Conservation (phyloP, 2,113 vertebrate species). For the Notarius quadriscutis region DNA sequence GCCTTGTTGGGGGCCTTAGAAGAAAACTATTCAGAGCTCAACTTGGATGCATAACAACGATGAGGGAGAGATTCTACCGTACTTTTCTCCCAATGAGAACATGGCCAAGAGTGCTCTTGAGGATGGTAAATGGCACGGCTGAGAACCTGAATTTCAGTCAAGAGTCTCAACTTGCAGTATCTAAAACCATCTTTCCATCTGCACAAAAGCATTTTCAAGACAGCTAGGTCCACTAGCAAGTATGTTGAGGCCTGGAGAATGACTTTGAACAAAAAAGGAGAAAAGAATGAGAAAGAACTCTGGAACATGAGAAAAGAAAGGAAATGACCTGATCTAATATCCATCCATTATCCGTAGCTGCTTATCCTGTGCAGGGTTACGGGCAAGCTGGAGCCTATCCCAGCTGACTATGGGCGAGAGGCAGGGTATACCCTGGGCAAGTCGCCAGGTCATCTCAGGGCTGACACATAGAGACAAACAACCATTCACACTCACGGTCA, state of each 20-base stretch:
- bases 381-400: too few species aligned
- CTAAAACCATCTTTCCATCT: conserved; percentile 1
- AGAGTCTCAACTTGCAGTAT: neutral
- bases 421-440: too few species aligned
- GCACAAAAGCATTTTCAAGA: neutral
- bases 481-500: too few species aligned
- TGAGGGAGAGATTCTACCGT: neutral
- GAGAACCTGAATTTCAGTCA: neutral
- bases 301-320: neutral
- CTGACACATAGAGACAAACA: too few species aligned
- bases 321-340: neutral
- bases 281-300: neutral
- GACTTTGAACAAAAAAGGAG: neutral
- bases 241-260: neutral
- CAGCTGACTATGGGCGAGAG: too few species aligned
- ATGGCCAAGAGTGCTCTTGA: neutral
- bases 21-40: neutral
- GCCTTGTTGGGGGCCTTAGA: neutral
- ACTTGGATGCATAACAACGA: neutral
- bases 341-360: too few species aligned
- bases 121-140: neutral
- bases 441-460: too few species aligned
- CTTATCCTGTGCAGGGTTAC: too few species aligned
- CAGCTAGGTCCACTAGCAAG: neutral
- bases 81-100: neutral